Conservation (phyloP, 2,113 vertebrate species). For the Zapornia atra region DNA sequence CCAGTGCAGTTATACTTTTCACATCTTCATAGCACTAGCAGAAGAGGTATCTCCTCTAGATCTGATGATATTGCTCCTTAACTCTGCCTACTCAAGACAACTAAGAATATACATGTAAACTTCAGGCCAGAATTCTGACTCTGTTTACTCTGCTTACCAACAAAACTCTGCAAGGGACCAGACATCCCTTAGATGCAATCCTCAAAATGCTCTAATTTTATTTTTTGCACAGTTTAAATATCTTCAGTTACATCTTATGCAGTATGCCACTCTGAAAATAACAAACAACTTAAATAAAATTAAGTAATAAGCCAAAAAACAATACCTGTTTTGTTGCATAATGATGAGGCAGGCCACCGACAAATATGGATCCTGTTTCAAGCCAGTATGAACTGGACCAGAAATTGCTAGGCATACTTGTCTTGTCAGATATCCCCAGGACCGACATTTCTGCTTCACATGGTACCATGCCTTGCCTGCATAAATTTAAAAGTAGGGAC, state of each 20-base stretch:
- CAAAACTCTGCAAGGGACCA: neutral
- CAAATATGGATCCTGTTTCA: constrained; percentile 75
- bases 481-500: constrained; percentile 30
- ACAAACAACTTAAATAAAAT: neutral
- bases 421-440: constrained; percentile 51
- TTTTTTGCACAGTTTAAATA: neutral
- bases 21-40: neutral
- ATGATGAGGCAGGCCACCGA: constrained; percentile 78
- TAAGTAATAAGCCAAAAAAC: neutral
- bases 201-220: neutral
- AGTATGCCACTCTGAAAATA: neutral
- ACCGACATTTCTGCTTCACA: constrained; percentile 81
- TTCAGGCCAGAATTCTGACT: neutral
- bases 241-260: neutral
- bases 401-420: constrained; percentile 57
- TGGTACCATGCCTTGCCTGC: constrained; percentile 79
- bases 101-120: neutral
- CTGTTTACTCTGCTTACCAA: neutral
- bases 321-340: constrained; percentile 74
- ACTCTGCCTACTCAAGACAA: neutral
- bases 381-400: constrained; percentile 43
- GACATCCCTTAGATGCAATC: neutral
- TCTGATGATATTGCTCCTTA: neutral
- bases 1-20: neutral
- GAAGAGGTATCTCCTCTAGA: neutral